phyloP scores from a whole-genome alignment of 2,888 invertebrate genomes.

The Mechanitis messenoides region DNA sequence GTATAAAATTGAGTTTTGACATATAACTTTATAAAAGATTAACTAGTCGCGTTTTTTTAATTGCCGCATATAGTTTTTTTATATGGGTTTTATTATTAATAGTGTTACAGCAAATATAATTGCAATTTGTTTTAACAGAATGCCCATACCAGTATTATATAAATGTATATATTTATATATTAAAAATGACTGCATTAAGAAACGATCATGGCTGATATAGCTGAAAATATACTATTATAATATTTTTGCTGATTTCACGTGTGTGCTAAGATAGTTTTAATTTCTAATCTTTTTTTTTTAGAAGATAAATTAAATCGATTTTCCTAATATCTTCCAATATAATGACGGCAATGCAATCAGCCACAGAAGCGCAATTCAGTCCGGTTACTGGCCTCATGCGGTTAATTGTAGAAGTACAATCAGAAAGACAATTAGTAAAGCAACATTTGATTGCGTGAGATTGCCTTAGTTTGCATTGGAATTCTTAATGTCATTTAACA shows the following conservation, averaged over 20 bases:
- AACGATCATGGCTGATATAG: no score
- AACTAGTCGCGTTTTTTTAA: neutral
- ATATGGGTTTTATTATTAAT: no score
- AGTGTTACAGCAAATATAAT: no score
- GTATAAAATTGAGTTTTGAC: constrained; percentile 1
- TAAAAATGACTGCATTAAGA: no score
- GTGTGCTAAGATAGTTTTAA: no score
- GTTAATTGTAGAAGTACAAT: constrained; percentile 57
- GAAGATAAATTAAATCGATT: no score
- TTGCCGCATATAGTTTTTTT: neutral
- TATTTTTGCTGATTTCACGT: no score
- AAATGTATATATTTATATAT: no score
- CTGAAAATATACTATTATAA: no score
- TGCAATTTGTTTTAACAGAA: no score
- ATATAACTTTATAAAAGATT: neutral
- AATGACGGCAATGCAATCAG: constrained; percentile 33
- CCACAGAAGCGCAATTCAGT: constrained; percentile 66
- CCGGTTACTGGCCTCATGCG: constrained; percentile 46
- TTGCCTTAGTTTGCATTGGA: constrained; percentile 27
- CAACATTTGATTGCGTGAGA: constrained; percentile 43
- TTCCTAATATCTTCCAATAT: neutral
- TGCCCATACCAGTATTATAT: no score
- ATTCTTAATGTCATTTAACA: constrained; percentile 18
- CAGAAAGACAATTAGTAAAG: constrained; percentile 62
- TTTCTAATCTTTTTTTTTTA: no score